Percentiles rank a stretch among this genome's conserved stretches.
Evolutionary conservation across 2,888 invertebrate species (phyloP).

Genomic region (Rhamphomyia laevipes): DNA sequence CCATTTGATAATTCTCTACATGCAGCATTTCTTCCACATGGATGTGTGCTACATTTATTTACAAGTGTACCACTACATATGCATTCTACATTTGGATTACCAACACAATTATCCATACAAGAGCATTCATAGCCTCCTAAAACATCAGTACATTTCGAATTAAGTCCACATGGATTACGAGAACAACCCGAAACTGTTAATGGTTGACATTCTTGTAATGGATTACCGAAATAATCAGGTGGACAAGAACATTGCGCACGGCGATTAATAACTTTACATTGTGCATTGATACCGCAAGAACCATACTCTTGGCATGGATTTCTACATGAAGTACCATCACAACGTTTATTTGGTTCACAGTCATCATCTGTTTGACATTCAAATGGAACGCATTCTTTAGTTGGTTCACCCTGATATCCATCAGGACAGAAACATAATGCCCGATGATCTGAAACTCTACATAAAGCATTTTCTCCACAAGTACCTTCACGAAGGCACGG

Average conservation of each 20-base stretch:
- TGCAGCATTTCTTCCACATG: slow-evolving; percentile 72
- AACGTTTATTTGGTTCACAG: slow-evolving; percentile 66
- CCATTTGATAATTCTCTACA: slow-evolving; percentile 57
- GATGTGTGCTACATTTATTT: slow-evolving; percentile 65
- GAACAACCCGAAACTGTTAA: slow-evolving; percentile 61
- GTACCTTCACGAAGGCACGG: slow-evolving; percentile 54
- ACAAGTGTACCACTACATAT: slow-evolving; percentile 54
- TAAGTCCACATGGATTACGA: slow-evolving; percentile 72
- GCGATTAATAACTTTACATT: slow-evolving; percentile 67
- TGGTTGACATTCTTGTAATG: slow-evolving; percentile 54
- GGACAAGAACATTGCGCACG: slow-evolving; percentile 67
- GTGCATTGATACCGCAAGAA: slow-evolving; percentile 73
- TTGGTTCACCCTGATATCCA: slow-evolving; percentile 72
- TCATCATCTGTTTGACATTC: slow-evolving; percentile 67
- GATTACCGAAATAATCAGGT: slow-evolving; percentile 60
- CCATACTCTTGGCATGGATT: slow-evolving; percentile 69
- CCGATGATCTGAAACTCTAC: slow-evolving; percentile 66
- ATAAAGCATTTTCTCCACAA: slow-evolving; percentile 71
- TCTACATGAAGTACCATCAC: slow-evolving; percentile 60
- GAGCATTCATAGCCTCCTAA: slow-evolving; percentile 69
- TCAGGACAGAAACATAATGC: slow-evolving; percentile 80
- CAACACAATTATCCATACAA: slow-evolving; percentile 67
- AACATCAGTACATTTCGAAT: slow-evolving; percentile 68
- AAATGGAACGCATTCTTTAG: slow-evolving; percentile 58
- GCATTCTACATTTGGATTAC: slow-evolving; percentile 71